Conservation (phyloP, 2,888 invertebrate species). For the Oasisia sp. region DNA sequence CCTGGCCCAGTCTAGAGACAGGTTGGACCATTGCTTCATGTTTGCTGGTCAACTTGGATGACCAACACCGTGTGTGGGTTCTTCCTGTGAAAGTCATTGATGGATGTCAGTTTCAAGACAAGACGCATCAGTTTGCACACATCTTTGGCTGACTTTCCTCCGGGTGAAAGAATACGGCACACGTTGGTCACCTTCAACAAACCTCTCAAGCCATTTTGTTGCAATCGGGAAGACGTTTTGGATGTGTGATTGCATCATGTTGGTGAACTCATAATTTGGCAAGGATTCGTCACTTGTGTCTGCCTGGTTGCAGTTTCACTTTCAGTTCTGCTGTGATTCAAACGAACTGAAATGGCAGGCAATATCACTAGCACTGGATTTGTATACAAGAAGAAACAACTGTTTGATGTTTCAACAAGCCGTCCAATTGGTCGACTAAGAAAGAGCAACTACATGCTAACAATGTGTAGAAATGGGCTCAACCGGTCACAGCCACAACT, state of each 20-base stretch:
- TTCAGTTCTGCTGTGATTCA: not conserved
- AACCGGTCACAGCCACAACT: not conserved
- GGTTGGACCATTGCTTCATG: not conserved
- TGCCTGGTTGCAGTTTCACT: not conserved
- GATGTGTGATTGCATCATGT: not conserved
- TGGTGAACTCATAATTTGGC: not conserved
- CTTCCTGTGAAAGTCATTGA: not conserved
- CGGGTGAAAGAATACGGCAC: not conserved
- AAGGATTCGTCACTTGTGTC: not conserved
- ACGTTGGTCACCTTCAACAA: not conserved
- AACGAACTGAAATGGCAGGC: not conserved
- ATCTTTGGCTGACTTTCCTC: not conserved
- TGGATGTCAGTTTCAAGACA: not conserved
- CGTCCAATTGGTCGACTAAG: not conserved
- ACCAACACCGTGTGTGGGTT: not conserved
- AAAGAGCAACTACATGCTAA: not conserved
- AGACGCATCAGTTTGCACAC: not conserved
- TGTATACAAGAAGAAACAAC: slow-evolving; percentile 31
- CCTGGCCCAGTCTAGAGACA: not conserved
- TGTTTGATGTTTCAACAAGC: slow-evolving; percentile 30
- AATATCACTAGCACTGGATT: slow-evolving; percentile 28
- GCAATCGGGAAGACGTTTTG: not conserved
- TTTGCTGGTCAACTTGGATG: not conserved
- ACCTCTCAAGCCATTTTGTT: not conserved
- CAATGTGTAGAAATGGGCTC: not conserved